phyloP scores from a whole-genome alignment of 2,888 invertebrate genomes.

The Ypsolopha scabrella region DNA sequence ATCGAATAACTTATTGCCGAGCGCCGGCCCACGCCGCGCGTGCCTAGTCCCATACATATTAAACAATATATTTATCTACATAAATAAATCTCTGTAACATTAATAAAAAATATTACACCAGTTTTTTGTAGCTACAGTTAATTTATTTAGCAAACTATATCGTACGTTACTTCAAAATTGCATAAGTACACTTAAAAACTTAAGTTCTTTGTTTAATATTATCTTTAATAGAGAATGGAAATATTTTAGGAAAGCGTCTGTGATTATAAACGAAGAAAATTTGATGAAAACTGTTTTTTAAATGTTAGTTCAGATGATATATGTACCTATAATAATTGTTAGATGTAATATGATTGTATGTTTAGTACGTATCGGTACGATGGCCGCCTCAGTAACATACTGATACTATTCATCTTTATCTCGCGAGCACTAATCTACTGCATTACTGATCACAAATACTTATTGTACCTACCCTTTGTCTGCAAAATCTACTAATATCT shows the following conservation, averaged over 20 bases:
- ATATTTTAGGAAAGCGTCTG: constrained; percentile 70
- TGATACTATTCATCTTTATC: neutral
- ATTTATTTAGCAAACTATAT: constrained; percentile 54
- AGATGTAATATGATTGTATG: constrained; percentile 31
- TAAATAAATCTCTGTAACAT: constrained; percentile 44
- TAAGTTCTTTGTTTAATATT: constrained; percentile 2
- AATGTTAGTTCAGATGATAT: constrained; percentile 48
- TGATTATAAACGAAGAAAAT: constrained; percentile 66
- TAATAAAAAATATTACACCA: constrained; percentile 37
- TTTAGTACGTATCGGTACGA: constrained; percentile 12
- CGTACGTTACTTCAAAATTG: constrained; percentile 45
- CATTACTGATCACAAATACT: too few species aligned
- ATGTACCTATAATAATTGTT: constrained; percentile 37
- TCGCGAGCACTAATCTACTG: too few species aligned
- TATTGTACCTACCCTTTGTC: too few species aligned
- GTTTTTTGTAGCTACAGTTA: constrained; percentile 58
- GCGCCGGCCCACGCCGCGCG: constrained; percentile 52
- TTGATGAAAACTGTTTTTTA: constrained; percentile 59
- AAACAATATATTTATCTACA: constrained; percentile 58
- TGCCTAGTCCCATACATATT: constrained; percentile 67
- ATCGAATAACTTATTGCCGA: constrained; percentile 63
- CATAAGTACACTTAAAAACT: constrained; percentile 25
- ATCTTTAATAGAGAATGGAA: constrained; percentile 29
- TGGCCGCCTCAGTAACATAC: neutral
- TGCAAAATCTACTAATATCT: too few species aligned